phyloP scores from a whole-genome alignment of 2,113 vertebrate species.

The Struthidea cinerea region DNA sequence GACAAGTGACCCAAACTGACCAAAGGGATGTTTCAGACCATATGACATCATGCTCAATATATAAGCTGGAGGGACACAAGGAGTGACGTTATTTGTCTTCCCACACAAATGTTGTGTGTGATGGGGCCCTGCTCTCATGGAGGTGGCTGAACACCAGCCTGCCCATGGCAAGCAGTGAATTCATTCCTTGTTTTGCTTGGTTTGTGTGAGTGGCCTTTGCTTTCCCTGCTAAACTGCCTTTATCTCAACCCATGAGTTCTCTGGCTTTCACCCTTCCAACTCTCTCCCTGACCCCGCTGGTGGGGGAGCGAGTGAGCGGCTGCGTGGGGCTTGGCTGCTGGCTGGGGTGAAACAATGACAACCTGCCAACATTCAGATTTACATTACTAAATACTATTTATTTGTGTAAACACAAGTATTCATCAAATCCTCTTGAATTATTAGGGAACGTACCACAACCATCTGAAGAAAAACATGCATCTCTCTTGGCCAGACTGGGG shows the following conservation, averaged over 20 bases:
- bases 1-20: background rate
- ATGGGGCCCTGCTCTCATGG: background rate
- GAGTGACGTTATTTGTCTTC: background rate
- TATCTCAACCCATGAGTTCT: background rate
- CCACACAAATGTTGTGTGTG: fast-evolving
- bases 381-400: background rate
- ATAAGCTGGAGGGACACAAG: background rate
- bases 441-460: background rate
- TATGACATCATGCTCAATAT: background rate
- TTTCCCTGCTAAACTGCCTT: background rate
- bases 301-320: background rate
- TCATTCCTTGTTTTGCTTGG: background rate
- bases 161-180: background rate
- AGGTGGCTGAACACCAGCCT: background rate
- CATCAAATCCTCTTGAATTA: background rate
- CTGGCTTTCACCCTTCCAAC: background rate
- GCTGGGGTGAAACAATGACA: background rate
- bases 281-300: fast-evolving
- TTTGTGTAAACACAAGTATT: background rate
- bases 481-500: background rate
- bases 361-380: background rate
- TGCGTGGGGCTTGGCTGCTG: background rate
- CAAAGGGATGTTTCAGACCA: background rate
- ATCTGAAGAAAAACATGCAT: background rate
- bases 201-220: background rate